These are phyloP conservation scores for Podiceps cristatus DNA, from an alignment of 2,113 vertebrate genomes.

Conservation along the genomic window DNA sequence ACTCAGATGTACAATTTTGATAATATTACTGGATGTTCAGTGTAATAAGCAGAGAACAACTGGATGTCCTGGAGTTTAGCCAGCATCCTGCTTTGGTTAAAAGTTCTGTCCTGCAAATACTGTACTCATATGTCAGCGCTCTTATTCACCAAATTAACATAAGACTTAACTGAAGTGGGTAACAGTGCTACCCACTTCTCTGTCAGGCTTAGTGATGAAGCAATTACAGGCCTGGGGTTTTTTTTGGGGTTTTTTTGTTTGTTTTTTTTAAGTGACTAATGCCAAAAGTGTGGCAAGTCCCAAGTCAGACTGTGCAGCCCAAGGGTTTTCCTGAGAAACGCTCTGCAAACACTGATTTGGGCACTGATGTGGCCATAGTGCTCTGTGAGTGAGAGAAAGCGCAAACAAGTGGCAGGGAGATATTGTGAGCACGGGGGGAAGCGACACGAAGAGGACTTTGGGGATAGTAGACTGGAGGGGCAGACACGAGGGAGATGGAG, in stretches of 20 bases:
- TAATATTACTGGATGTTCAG: neutral
- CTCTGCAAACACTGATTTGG: neutral
- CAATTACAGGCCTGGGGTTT: neutral
- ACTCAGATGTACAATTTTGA: neutral
- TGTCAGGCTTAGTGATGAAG: neutral
- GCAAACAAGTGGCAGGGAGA: neutral
- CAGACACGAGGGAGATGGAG: neutral
- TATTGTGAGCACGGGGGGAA: neutral
- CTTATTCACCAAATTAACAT: neutral
- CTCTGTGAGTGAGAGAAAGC: neutral
- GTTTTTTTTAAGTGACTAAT: neutral
- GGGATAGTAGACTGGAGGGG: neutral
- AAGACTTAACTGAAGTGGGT: neutral
- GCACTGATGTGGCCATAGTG: accelerated
- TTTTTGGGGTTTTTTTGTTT: neutral
- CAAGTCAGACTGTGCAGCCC: neutral
- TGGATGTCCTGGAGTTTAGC: neutral
- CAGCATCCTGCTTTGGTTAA: neutral
- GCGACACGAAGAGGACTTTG: neutral
- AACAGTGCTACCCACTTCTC: neutral
- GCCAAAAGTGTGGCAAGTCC: neutral
- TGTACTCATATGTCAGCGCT: neutral
- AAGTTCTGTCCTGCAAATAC: neutral
- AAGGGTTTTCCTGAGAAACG: neutral
- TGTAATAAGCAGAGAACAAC: neutral